These are phyloP conservation scores for Lasioglossum vierecki DNA, from an alignment of 2,888 invertebrate species.

Conservation along the genomic window DNA sequence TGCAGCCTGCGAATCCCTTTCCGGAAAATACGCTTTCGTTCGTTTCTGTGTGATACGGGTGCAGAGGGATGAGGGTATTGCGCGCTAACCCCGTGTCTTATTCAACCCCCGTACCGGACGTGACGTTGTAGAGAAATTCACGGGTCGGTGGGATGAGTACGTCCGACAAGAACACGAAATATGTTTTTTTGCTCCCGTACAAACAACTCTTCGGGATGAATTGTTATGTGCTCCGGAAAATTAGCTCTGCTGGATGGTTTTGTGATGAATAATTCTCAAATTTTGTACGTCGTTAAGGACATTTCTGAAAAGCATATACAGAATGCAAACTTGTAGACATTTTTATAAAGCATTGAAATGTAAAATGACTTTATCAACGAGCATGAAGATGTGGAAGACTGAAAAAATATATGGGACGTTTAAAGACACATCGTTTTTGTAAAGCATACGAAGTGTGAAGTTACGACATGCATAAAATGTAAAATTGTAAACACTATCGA, in stretches of 20 bases:
- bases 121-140: constrained; percentile 17
- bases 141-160: neutral
- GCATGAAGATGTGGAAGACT: neutral
- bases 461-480: neutral
- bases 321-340: neutral
- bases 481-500: neutral
- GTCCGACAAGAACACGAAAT: neutral
- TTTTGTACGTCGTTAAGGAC: neutral
- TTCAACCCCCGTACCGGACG: constrained; percentile 21
- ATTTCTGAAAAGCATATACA: neutral
- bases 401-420: neutral
- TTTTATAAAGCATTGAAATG: neutral
- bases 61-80: neutral
- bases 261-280: neutral
- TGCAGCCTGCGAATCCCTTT: constrained; percentile 5
- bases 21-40: constrained; percentile 35
- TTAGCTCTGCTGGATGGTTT: neutral
- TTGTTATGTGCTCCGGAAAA: neutral
- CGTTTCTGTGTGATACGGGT: neutral
- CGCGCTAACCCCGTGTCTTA: constrained; percentile 10
- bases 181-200: neutral
- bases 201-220: neutral
- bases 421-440: neutral
- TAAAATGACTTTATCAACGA: neutral
- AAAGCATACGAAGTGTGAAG: neutral